These are phyloP conservation scores for Leucoptera coffeella DNA, from an alignment of 2,888 invertebrate species.

Conservation along the genomic window DNA sequence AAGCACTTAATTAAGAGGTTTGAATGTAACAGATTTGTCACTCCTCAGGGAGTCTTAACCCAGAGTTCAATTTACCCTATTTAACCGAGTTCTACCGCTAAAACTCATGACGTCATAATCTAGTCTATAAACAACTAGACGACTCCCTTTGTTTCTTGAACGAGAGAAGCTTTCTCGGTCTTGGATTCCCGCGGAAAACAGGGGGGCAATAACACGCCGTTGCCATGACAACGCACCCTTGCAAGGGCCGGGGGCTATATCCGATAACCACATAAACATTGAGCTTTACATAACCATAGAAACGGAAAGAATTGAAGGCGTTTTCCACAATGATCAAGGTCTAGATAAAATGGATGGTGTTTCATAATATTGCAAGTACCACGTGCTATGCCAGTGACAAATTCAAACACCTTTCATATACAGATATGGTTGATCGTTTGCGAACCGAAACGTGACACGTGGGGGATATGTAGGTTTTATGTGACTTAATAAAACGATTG, in stretches of 20 bases:
- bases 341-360: too few species aligned
- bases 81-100: slow-evolving; percentile 1
- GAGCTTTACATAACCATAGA: not conserved
- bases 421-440: too few species aligned
- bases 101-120: slow-evolving; percentile 13
- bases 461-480: too few species aligned
- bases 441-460: too few species aligned
- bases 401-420: slow-evolving; percentile 3
- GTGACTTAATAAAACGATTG: too few species aligned
- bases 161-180: slow-evolving; percentile 13
- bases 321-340: too few species aligned
- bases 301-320: too few species aligned
- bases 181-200: slow-evolving; percentile 19
- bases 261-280: not conserved
- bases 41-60: too few species aligned
- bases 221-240: slow-evolving; percentile 27
- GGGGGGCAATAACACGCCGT: slow-evolving; percentile 45
- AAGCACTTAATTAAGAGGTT: too few species aligned
- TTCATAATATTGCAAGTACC: too few species aligned
- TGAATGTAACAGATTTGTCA: too few species aligned
- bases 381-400: not conserved
- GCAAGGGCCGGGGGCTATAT: slow-evolving; percentile 8
- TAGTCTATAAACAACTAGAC: slow-evolving; percentile 10
- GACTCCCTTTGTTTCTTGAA: slow-evolving; percentile 2
- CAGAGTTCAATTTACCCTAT: too few species aligned